Base-by-base conservation (phyloP, 2,113 vertebrate species). In the Malurus elegans region DNA sequence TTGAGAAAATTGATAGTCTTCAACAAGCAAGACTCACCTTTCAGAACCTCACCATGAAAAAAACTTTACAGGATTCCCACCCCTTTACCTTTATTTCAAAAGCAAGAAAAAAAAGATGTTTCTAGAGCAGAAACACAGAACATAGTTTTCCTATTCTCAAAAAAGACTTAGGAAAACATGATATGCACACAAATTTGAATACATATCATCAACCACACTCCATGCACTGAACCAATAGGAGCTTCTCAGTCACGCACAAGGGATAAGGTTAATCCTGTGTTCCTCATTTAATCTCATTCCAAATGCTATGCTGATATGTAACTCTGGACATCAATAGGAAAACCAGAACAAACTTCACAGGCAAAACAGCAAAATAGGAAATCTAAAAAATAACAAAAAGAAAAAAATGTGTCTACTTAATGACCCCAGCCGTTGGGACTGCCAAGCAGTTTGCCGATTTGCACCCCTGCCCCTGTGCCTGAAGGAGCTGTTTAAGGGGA, bases 201-300 rank as follows among this genome's bases (percentile, higher is more conserved):
- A 45, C 9, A 24, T 5, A 4, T n/a, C 26, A 51, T 21, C 42
- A 66, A 12, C 18, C 48, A 88, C 34, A 21, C 40, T 28, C 54
- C 16, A 29, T 1, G 31, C 12, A 21, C 8, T 26, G 28, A 61
- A 31, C 8, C 47, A 51, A 31, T 1, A 57, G 31, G 0, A 67
- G 53, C 53, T 87, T 38, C 58, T n/a, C 32, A 67, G 36, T 6
- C 38, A n/a, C 26, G 50, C 31, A 50, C n/a, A 50, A 72, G 25
- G 47, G 20, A 32, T 20, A 36, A 85, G 2, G 23, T 88, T 80
- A 72, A 69, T 65, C 56, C 54, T 12, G 2, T 18, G 7, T 51
- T 90, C 38, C 51, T 90, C 47, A 47, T 71, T 74, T 60, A 28
- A 45, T 82, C 66, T 88, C 32, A 60, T 29, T n/a, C 13, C 45